phyloP scores from a whole-genome alignment of 2,113 vertebrate species.

The Trogon melanurus region DNA sequence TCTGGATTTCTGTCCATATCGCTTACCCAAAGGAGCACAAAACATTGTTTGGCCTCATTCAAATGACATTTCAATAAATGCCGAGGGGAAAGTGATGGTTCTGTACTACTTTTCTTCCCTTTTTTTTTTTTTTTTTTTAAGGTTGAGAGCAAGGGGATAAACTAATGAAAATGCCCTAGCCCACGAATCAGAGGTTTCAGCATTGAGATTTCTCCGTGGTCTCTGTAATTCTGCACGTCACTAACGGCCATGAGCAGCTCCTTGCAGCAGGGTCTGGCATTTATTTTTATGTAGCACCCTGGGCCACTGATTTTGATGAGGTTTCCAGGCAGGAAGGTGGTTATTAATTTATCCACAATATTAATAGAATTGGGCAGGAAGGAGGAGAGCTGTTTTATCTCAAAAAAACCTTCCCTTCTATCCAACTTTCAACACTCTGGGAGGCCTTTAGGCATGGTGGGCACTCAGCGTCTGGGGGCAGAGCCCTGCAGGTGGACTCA shows the following conservation, averaged over 20 bases:
- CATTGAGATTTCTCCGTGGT: not conserved
- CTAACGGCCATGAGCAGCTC: not conserved
- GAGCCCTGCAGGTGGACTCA: not conserved
- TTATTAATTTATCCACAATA: conserved; percentile 37
- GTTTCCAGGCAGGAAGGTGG: conserved; percentile 18
- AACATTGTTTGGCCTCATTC: not conserved
- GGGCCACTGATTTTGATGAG: conserved; percentile 23
- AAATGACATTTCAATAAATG: conserved; percentile 26
- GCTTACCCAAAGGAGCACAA: not conserved
- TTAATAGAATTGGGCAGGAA: conserved; percentile 4
- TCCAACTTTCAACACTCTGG: not conserved
- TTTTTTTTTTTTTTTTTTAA: not conserved
- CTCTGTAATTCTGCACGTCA: not conserved
- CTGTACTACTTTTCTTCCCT: not conserved
- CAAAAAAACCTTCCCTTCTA: not conserved
- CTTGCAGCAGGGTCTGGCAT: not conserved
- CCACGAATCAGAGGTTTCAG: not conserved
- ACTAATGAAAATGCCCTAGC: not conserved
- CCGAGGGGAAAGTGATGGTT: not conserved
- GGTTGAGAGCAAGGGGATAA: not conserved
- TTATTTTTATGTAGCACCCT: not conserved
- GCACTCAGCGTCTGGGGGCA: not conserved
- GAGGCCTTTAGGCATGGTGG: not conserved
- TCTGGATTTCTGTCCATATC: not conserved
- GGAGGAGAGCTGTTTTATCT: not conserved